Base-by-base conservation (phyloP, 2,888 invertebrate genomes). In the Parelbella ahira region DNA sequence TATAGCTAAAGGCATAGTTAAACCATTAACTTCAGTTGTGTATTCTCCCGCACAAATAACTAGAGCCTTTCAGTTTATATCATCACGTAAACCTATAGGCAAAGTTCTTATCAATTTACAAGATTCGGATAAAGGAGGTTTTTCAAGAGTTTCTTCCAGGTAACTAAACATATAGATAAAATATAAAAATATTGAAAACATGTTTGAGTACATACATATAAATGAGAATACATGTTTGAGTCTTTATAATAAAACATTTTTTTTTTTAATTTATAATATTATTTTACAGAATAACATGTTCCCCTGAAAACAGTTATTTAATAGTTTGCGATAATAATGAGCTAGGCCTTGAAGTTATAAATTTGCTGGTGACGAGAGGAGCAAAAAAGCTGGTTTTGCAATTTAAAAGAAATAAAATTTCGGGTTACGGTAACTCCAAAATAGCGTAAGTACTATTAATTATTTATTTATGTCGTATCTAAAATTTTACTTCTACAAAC, bases 351-450 rank as follows among this genome's bases (percentile, higher is more conserved):
- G 34, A 34, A 24, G 24, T 34, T 6, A 8, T 23, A 8, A 15
- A 34, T 9, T 13, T 34, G 1, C 10, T 34, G 5, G 34, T 34
- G n/a, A 13, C 12, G 4, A 34, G 34, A 34, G 24, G 24, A n/a
- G 9, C 15, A n/a, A 34, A 24, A 6, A 34, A 34, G 2, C 8
- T 34, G 3, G 7, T 23, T 24, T 24, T 34, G 15, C 24, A 34
- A 6, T 6, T 34, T 0, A 34, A 12, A 15, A 24, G 9, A 5
- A 2, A 24, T 8, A 11, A 12, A 6, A 2, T 34, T 1, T 34
- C 34, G 1, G 18, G 24, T n/a, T 34, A 25, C 7, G 34, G 34
- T 5, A 12, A 34, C 15, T 24, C 7, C 6, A 34, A 34, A 34
- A 10, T 34, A 9, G n/a, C 12, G 34, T 34, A 7, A 34, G 34